Base-by-base conservation (phyloP, 2,888 invertebrate genomes). In the Brenthis daphne region DNA sequence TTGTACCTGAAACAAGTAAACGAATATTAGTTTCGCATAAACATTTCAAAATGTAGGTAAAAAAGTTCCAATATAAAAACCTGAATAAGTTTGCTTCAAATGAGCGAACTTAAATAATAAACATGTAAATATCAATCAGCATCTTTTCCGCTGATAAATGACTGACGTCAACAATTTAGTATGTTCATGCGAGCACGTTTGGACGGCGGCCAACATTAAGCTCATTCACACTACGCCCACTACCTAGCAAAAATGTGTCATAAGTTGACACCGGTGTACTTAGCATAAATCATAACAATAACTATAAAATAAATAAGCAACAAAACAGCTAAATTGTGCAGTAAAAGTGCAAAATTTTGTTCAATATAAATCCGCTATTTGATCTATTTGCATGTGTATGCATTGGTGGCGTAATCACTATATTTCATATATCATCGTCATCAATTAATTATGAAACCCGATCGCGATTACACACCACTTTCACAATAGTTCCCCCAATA, bases 141-240 rank as follows among this genome's bases (percentile, higher is more conserved):
- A 72, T 68, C 70, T 53, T 54, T 63, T 67, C 80, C 82, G 80
- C 79, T 83, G 82, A 66, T 60, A 67, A 67, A 56, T 56, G 78
- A 72, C 77, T 86, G 85, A 89, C 87, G 88, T 87, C 85, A 88
- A 77, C 73, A 69, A 73, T 65, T 69, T 77, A 58, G 69, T 83
- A 72, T 75, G 68, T 74, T 77, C 65, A 72, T 74, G 74, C 79
- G 79, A 80, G 80, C 85, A 86, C 85, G 84, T 85, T 89, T 91
- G 90, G 90, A 85, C 75, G 75, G 77, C 77, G 75, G 90, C 90
- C 91, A 90, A 86, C 79, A 80, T 82, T 82, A 84, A 20, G 85
- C 87, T 85, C 90, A 92, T 92, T 92, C 91, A 91, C 89, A 88
- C 87, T 79, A 81, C 83, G 78, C 84, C 86, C 85, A 87, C 86